Percentiles rank a stretch among this genome's conserved stretches.
Evolutionary conservation across 1,140 invertebrate species (phyloP).

Genomic region (Drosophila nasuta): DNA sequence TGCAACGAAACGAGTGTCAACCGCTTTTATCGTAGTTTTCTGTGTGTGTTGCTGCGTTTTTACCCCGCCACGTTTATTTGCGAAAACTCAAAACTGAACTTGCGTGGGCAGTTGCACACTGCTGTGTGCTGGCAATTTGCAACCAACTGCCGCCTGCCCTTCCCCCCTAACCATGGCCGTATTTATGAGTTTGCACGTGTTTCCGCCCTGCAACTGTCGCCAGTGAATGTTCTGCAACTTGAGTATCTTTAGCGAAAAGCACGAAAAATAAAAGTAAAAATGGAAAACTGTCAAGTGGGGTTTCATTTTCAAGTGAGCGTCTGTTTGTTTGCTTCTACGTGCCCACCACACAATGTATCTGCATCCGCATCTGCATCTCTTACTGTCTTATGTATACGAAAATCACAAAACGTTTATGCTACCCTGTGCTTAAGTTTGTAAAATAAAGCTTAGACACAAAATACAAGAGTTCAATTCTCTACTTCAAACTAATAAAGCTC

Average conservation of each 20-base stretch:
- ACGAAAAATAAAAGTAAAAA: constrained; percentile 1
- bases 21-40: constrained; percentile 20
- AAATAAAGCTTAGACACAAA: neutral
- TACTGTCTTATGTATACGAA: neutral
- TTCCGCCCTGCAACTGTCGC: constrained; percentile 57
- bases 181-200: constrained; percentile 68
- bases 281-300: constrained; percentile 58
- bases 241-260: constrained; percentile 57
- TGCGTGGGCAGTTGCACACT: constrained; percentile 6
- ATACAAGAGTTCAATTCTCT: too few species aligned
- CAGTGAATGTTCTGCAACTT: constrained; percentile 48
- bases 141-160: neutral
- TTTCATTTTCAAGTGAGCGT: constrained; percentile 66
- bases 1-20: constrained; percentile 20
- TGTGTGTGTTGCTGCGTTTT: constrained; percentile 40
- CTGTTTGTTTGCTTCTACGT: constrained; percentile 49
- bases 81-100: constrained; percentile 40
- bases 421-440: constrained; percentile 1
- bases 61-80: constrained; percentile 50
- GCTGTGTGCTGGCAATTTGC: constrained; percentile 1
- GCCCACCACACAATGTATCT: constrained; percentile 17
- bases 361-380: neutral
- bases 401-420: constrained; percentile 53
- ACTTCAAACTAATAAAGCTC: too few species aligned
- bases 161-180: constrained; percentile 4